Conservation (phyloP, 1,140 invertebrate species). For the Cydia strobilella region DNA sequence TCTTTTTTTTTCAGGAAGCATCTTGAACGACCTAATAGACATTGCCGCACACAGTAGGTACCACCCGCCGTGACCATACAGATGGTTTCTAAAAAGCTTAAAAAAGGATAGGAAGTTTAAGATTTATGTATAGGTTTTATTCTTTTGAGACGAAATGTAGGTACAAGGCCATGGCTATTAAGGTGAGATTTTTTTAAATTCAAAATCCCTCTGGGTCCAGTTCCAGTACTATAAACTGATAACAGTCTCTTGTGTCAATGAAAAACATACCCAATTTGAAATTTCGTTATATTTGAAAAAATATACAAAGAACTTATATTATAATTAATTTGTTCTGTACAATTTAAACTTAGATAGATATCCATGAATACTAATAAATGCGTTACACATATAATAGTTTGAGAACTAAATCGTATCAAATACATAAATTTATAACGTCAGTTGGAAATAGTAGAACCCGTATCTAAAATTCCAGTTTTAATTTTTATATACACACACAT, state of each 20-base stretch:
- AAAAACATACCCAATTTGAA: conserved; percentile 46
- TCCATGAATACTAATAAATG: conserved; percentile 69
- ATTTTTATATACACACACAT: conserved; percentile 16
- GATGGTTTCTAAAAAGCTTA: too few species aligned
- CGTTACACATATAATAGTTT: conserved; percentile 51
- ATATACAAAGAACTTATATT: conserved; percentile 71
- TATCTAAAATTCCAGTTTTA: conserved; percentile 33
- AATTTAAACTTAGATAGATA: conserved; percentile 57
- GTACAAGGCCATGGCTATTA: too few species aligned
- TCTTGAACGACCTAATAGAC: too few species aligned
- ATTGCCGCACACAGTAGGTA: too few species aligned
- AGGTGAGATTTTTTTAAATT: too few species aligned
- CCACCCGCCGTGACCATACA: too few species aligned
- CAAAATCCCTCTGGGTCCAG: too few species aligned
- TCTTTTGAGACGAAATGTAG: too few species aligned
- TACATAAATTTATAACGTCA: conserved; percentile 3
- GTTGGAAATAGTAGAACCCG: conserved; percentile 33
- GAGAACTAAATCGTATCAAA: conserved; percentile 34
- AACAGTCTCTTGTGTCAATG: neutral
- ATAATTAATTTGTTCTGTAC: conserved; percentile 70
- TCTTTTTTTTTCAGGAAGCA: too few species aligned
- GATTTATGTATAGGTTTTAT: too few species aligned
- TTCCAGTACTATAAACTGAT: too few species aligned
- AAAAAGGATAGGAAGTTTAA: too few species aligned
- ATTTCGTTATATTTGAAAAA: conserved; percentile 74